Conservation (phyloP, 2,113 vertebrate genomes). For the Eretmochelys imbricata region DNA sequence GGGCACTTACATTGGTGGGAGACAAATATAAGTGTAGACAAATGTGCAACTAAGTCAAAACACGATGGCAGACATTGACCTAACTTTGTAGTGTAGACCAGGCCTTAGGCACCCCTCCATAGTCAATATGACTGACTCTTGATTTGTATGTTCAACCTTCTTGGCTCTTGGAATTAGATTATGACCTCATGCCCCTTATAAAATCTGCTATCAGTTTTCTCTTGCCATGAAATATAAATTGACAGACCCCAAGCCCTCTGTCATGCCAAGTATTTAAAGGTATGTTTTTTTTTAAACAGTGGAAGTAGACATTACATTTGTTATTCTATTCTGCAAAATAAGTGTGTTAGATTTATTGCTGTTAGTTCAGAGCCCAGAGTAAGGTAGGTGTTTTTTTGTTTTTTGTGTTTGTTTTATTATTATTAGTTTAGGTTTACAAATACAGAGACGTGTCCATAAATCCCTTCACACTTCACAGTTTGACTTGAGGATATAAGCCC, state of each 20-base stretch:
- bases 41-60: too few relatives aligned
- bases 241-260: constrained; percentile 15
- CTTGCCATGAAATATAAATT: constrained; percentile 31
- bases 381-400: not conserved
- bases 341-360: constrained; percentile 63
- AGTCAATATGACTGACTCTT: accelerated
- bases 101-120: not conserved
- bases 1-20: too few relatives aligned
- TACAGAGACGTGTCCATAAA: constrained; percentile 10
- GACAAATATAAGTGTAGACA: too few relatives aligned
- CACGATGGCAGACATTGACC: too few relatives aligned
- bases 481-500: not conserved
- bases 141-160: not conserved
- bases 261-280: not conserved
- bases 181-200: constrained; percentile 11
- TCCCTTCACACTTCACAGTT: constrained; percentile 6
- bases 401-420: constrained; percentile 29
- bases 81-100: too few relatives aligned
- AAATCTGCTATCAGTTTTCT: constrained; percentile 44
- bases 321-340: constrained; percentile 20
- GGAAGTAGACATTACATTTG: constrained; percentile 13
- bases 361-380: constrained; percentile 48
- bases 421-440: constrained; percentile 40
- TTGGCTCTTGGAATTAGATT: not conserved
- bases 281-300: not conserved